These are phyloP conservation scores for Campylomormyrus numenius DNA, from an alignment of 2,113 vertebrate genomes.

Conservation along the genomic window DNA sequence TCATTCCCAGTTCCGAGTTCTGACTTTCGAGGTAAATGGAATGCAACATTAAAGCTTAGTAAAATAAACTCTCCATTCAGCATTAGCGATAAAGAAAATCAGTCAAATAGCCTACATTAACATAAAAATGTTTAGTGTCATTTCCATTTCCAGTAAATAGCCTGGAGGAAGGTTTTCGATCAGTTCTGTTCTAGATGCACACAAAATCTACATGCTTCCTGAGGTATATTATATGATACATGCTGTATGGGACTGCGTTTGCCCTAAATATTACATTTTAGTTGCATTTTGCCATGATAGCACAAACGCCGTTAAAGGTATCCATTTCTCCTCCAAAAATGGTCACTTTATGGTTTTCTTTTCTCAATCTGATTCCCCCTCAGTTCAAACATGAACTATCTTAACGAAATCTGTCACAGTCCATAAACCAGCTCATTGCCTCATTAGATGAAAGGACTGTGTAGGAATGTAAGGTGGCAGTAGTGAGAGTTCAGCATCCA, in stretches of 20 bases:
- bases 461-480: neutral
- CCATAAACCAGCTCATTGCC: neutral
- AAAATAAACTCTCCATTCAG: neutral
- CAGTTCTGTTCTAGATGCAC: neutral
- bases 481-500: neutral
- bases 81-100: neutral
- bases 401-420: neutral
- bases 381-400: neutral
- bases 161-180: neutral
- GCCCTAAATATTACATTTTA: neutral
- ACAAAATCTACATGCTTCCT: neutral
- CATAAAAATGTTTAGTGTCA: neutral
- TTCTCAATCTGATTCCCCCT: neutral
- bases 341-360: neutral
- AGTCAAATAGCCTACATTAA: neutral
- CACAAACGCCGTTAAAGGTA: neutral
- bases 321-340: neutral
- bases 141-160: neutral
- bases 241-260: neutral
- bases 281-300: neutral
- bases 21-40: neutral
- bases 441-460: neutral
- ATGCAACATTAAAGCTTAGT: neutral
- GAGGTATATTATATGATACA: neutral
- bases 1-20: neutral